phyloP scores from a whole-genome alignment of 2,113 vertebrate species.

The Azemiops feae region DNA sequence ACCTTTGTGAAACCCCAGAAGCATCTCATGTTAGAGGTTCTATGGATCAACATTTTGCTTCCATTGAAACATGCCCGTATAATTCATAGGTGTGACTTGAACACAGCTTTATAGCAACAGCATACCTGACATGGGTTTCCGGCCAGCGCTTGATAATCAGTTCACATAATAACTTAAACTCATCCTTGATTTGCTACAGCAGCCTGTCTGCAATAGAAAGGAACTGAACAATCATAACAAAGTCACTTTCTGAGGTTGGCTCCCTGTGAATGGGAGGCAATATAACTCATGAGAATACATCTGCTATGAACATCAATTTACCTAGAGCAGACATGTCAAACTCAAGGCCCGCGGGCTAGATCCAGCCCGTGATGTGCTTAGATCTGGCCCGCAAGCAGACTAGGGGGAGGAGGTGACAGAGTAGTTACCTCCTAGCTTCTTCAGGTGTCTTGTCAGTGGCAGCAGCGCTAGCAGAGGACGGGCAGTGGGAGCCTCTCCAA shows the following conservation, averaged over 20 bases:
- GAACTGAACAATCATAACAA: background rate
- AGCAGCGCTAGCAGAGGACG: too few relatives aligned
- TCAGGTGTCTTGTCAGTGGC: too few relatives aligned
- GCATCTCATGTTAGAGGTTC: background rate
- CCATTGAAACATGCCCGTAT: background rate
- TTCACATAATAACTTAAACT: background rate
- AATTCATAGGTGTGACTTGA: background rate
- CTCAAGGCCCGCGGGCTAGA: too few relatives aligned
- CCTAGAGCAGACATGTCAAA: background rate
- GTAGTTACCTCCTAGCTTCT: too few relatives aligned
- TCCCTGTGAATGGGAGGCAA: background rate
- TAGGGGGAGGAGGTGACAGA: too few relatives aligned
- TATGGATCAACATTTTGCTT: background rate
- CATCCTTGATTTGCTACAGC: background rate
- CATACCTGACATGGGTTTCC: background rate
- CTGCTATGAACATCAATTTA: background rate
- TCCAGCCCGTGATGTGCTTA: too few relatives aligned
- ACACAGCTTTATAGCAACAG: background rate
- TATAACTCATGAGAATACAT: background rate
- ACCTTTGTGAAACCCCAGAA: background rate
- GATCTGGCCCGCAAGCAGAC: too few relatives aligned
- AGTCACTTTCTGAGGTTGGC: background rate
- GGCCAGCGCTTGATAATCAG: background rate
- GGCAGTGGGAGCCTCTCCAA: too few relatives aligned
- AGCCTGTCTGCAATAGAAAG: background rate